Evolutionary conservation across 2,113 vertebrate genomes (phyloP).

Genomic region (Nibea coibor): DNA sequence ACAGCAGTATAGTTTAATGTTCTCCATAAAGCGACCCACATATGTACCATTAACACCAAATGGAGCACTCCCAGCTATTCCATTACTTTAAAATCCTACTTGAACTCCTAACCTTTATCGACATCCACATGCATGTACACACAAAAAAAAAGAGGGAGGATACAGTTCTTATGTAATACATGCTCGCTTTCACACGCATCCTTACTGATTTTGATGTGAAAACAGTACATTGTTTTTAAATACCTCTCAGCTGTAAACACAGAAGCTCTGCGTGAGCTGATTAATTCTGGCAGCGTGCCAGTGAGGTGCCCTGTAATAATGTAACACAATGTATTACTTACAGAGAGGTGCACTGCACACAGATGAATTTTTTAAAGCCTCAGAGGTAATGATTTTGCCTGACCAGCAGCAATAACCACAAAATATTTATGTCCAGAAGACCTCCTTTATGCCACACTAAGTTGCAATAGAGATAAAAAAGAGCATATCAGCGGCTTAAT

Average conservation of each 20-base stretch:
- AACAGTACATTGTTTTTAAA: constrained; percentile 52
- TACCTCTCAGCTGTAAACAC: constrained; percentile 59
- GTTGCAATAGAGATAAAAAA: constrained; percentile 45
- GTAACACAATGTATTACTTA: constrained; percentile 52
- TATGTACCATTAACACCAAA: constrained; percentile 52
- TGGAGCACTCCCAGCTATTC: constrained; percentile 39
- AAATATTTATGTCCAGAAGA: constrained; percentile 60
- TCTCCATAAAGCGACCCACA: constrained; percentile 49
- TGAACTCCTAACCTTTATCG: constrained; percentile 31
- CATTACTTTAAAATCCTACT: constrained; percentile 58
- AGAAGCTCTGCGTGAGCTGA: constrained; percentile 39
- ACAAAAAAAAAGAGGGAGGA: not conserved
- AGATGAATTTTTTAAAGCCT: constrained; percentile 49
- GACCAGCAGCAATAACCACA: constrained; percentile 51
- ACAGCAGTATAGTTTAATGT: constrained; percentile 33
- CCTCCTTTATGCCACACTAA: constrained; percentile 48
- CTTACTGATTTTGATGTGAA: constrained; percentile 35
- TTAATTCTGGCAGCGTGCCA: constrained; percentile 57
- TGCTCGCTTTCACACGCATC: not conserved
- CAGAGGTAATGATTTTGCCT: constrained; percentile 44
- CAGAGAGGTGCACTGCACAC: constrained; percentile 56
- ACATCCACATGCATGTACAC: constrained; percentile 11
- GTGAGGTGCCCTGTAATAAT: constrained; percentile 44
- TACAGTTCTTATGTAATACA: not conserved
- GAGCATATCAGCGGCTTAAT: constrained; percentile 68